A percentile compares a stretch with the other conserved stretches of the same genome.
phyloP scores from a whole-genome alignment of 2,888 invertebrate genomes.

The Clostera curtula region DNA sequence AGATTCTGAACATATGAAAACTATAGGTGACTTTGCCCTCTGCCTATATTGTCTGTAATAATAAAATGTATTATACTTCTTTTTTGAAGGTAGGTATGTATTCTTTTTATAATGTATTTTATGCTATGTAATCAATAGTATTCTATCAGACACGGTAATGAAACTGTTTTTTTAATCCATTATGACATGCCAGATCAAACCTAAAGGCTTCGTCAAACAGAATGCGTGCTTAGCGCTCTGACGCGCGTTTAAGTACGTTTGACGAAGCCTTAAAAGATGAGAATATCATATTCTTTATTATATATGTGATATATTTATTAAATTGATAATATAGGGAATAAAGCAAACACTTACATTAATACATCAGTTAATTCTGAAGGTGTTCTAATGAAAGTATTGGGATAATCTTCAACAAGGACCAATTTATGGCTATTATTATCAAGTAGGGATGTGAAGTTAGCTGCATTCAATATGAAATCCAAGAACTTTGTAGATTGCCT shows the following conservation, averaged over 20 bases:
- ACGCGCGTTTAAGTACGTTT: too few relatives aligned
- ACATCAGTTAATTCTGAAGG: slow-evolving; percentile 78
- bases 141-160: too few relatives aligned
- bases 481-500: slow-evolving; percentile 82
- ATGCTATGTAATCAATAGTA: too few relatives aligned
- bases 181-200: too few relatives aligned
- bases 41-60: slow-evolving; percentile 72
- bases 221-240: too few relatives aligned
- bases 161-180: too few relatives aligned
- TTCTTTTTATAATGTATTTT: too few relatives aligned
- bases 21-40: slow-evolving; percentile 78
- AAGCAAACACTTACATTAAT: slow-evolving; percentile 75
- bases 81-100: too few relatives aligned
- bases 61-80: slow-evolving; percentile 1
- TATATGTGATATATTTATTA: too few relatives aligned
- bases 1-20: slow-evolving; percentile 83
- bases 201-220: too few relatives aligned
- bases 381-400: slow-evolving; percentile 82
- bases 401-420: slow-evolving; percentile 87
- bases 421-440: slow-evolving; percentile 73
- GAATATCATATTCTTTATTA: too few relatives aligned
- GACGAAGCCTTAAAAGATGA: too few relatives aligned
- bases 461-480: slow-evolving; percentile 85
- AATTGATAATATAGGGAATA: background rate
- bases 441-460: slow-evolving; percentile 81